Base-by-base conservation (phyloP, 2,113 vertebrate species). In the Pelecanus crispus region DNA sequence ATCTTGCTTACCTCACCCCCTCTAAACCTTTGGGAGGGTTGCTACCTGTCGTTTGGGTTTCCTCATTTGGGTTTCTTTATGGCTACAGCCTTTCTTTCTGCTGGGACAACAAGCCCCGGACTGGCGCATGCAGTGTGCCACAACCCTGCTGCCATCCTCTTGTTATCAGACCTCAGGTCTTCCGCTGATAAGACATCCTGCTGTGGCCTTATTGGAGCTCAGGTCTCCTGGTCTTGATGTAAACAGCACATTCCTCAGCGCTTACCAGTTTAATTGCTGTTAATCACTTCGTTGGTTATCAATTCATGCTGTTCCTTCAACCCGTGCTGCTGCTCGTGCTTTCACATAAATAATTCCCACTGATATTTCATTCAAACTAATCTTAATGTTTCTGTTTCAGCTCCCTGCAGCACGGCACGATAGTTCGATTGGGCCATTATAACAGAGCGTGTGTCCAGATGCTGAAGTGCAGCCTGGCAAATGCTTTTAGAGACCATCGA, bases 181-280 rank as follows among this genome's bases (percentile, higher is more conserved):
- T 71, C 59, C 91, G 93, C 89, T 96, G 93, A 91, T 68, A 61
- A 29, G 8, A 61, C 70, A 58, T 17, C 40, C 38, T 87, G 62
- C 44, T 52, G 49, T 3, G 22, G 36, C 15, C 5, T 92, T 87
- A 87, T 90, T 25, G 4, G 45, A 81, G 84, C 81, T 87, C 77
- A 55, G 18, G 28, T 38, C 77, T 81, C 49, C 52, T n/a, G 31
- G 4, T 89, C 19, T 50, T 63, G 34, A 42, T 85, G 36, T 21
- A 87, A 82, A 47, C 70, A 91, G 92, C 87, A 88, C 85, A 94
- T 95, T 95, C 78, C 81, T 96, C 45, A 38, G 84, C 21, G 66
- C 55, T 95, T 87, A 85, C 40, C 17, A 29, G 13, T 68, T 87
- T 61, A 79, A 91, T 94, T 94, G 90, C 90, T 45, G 31, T 61